Conservation (phyloP, 92 coral and sea anemone genomes). For the Heliopora coerulea region DNA sequence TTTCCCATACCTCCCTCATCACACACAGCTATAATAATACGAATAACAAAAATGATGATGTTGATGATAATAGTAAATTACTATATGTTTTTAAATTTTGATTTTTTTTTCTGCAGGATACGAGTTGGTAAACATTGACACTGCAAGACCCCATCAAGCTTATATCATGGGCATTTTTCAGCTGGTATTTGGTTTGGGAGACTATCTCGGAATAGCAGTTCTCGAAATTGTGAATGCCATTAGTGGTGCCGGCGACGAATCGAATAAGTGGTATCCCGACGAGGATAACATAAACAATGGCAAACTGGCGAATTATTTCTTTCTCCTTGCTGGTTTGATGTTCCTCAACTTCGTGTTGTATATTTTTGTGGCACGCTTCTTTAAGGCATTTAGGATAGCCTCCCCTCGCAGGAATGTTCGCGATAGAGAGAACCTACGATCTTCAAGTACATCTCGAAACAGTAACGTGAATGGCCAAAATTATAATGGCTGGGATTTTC, state of each 20-base stretch:
- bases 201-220: slow-evolving; percentile 60
- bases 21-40: no score
- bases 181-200: slow-evolving; percentile 73
- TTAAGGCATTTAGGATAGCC: slow-evolving; percentile 2
- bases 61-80: no score
- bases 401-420: no score
- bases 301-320: slow-evolving; percentile 67
- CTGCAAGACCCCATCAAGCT: slow-evolving; percentile 79
- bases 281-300: slow-evolving; percentile 65
- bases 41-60: no score
- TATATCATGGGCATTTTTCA: slow-evolving; percentile 78
- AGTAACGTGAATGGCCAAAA: no score
- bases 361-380: slow-evolving; percentile 60
- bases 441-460: no score
- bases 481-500: no score
- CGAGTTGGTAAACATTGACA: slow-evolving; percentile 86
- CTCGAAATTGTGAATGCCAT: slow-evolving; percentile 64
- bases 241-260: background rate
- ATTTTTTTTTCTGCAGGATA: slow-evolving; percentile 67
- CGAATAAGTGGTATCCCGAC: slow-evolving; percentile 66
- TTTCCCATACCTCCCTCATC: no score
- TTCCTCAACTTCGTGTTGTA: slow-evolving; percentile 64
- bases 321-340: slow-evolving; percentile 75
- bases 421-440: no score
- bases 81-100: no score